Conservation (phyloP, 2,797 vertebrate species). For the Gymnocypris eckloni region DNA sequence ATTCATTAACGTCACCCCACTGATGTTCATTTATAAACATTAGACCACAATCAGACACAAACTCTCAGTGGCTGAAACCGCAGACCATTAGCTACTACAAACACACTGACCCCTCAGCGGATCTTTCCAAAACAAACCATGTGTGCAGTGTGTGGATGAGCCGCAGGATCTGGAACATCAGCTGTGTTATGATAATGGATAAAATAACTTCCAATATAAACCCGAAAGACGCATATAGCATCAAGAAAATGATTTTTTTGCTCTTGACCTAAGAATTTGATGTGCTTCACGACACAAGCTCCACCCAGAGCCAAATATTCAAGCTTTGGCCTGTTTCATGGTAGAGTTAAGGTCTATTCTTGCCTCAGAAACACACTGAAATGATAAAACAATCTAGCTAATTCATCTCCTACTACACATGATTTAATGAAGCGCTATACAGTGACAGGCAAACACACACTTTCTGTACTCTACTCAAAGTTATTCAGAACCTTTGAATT, state of each 20-base stretch:
- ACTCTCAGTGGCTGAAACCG: slow-evolving; percentile 30
- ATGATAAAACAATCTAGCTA: neutral
- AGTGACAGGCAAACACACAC: neutral
- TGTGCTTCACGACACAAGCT: neutral
- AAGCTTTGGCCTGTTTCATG: neutral
- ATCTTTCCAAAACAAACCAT: slow-evolving; percentile 42
- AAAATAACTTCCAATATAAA: slow-evolving; percentile 4
- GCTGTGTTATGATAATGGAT: neutral
- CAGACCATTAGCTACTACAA: slow-evolving; percentile 28
- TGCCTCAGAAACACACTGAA: neutral
- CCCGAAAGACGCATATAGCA: neutral
- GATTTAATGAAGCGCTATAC: neutral
- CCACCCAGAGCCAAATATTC: neutral
- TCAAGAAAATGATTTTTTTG: neutral
- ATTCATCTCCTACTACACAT: neutral
- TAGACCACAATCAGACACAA: slow-evolving; percentile 36
- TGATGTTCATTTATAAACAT: slow-evolving; percentile 46
- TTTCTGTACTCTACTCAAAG: neutral
- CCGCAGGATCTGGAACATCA: slow-evolving; percentile 10
- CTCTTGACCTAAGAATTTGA: neutral
- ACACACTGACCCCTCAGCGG: slow-evolving; percentile 26
- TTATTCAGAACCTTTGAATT: neutral
- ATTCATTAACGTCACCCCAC: slow-evolving; percentile 9
- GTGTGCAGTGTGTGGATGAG: neutral
- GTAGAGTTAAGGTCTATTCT: neutral